Evolutionary conservation across 2,797 vertebrate species (phyloP).

Genomic region (Netta rufina): DNA sequence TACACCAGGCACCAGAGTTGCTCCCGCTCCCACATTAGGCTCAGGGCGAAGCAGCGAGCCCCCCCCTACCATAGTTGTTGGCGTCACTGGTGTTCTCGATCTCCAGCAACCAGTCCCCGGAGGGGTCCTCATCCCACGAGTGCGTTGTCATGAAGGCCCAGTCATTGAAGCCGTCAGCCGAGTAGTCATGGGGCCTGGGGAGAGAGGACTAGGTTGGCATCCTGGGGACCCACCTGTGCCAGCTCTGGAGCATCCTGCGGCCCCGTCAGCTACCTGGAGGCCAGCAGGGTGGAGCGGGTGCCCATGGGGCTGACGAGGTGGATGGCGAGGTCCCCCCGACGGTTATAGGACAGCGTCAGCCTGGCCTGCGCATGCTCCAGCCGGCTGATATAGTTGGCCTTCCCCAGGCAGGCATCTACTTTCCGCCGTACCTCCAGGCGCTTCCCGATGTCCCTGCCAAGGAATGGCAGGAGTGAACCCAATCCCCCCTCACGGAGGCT

Average conservation of each 20-base stretch:
- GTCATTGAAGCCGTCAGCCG: slow-evolving; percentile 92
- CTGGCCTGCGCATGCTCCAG: slow-evolving; percentile 93
- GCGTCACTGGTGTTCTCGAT: slow-evolving; percentile 87
- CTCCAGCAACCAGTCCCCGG: slow-evolving; percentile 92
- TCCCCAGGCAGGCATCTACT: slow-evolving; percentile 87
- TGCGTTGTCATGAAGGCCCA: slow-evolving; percentile 99
- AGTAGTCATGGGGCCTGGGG: slow-evolving; percentile 91
- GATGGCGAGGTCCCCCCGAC: slow-evolving; percentile 94
- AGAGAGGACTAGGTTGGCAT: neutral
- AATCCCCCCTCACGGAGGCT: fast-evolving
- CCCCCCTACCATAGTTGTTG: slow-evolving; percentile 81
- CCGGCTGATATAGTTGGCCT: slow-evolving; percentile 84
- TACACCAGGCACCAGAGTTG: fast-evolving
- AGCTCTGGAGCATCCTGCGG: neutral
- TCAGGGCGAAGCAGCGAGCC: fast-evolving
- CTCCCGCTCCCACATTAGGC: neutral
- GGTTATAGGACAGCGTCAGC: slow-evolving; percentile 95
- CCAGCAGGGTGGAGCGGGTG: slow-evolving; percentile 93
- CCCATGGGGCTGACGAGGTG: slow-evolving; percentile 93
- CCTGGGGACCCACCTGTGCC: fast-evolving
- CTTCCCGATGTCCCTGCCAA: slow-evolving; percentile 91
- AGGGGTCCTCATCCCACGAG: slow-evolving; percentile 94
- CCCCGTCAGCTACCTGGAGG: slow-evolving; percentile 84
- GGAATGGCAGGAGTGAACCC: neutral
- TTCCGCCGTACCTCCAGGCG: slow-evolving; percentile 86